Percentiles rank a stretch among this genome's conserved stretches.
Conservation (phyloP, 2,797 vertebrate genomes). For the Notamacropus eugenii region DNA sequence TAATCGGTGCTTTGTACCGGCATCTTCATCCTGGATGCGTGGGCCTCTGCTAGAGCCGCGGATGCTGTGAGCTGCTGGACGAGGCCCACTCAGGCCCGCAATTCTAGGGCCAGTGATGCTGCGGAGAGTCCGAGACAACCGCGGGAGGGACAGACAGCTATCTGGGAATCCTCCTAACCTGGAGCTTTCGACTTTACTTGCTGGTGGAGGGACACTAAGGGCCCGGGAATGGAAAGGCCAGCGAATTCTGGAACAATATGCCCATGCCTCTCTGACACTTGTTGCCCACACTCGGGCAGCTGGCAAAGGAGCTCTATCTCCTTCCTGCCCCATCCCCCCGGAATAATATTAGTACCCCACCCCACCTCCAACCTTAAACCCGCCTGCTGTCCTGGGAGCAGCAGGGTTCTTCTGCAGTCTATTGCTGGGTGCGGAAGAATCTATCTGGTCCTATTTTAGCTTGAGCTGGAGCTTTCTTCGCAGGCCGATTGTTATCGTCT, state of each 20-base stretch:
- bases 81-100: neutral
- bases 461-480: neutral
- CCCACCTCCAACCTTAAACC: neutral
- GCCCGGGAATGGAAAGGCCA: neutral
- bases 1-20: neutral
- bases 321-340: neutral
- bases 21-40: neutral
- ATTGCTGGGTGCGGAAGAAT: neutral
- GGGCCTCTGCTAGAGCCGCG: neutral
- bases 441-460: neutral
- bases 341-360: neutral
- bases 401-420: neutral
- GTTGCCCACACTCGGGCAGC: neutral
- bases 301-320: neutral
- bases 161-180: neutral
- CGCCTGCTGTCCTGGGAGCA: fast-evolving
- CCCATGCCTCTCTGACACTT: neutral
- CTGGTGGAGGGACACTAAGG: neutral
- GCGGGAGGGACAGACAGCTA: neutral
- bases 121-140: neutral
- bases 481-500: neutral
- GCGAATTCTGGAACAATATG: neutral
- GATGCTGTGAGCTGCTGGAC: neutral
- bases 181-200: neutral
- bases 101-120: neutral